These are phyloP conservation scores for Cirrhinus mrigala DNA, from an alignment of 2,797 vertebrate genomes.

Conservation along the genomic window DNA sequence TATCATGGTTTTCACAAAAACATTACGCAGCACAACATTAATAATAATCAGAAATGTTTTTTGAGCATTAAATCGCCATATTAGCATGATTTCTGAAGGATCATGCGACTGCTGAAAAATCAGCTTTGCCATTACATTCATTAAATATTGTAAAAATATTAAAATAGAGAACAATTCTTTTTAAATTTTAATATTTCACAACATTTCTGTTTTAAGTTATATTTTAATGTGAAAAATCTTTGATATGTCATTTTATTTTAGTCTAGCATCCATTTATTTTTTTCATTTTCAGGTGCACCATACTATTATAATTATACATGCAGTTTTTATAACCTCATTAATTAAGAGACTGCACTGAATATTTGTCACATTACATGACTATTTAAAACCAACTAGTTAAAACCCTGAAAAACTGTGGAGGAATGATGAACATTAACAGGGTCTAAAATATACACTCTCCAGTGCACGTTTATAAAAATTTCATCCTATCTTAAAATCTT, in stretches of 20 bases:
- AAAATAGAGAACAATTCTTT: no score
- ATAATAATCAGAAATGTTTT: not conserved
- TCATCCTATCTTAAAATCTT: not conserved
- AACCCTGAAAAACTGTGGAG: not conserved
- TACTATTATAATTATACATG: constrained; percentile 13
- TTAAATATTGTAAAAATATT: not conserved
- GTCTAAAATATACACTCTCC: not conserved
- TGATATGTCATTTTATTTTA: not conserved
- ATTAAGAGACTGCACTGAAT: not conserved
- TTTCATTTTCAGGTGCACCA: not conserved
- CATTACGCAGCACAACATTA: not conserved
- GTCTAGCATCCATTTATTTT: not conserved
- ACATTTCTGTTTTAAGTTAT: not conserved
- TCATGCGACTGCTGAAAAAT: not conserved
- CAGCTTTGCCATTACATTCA: not conserved
- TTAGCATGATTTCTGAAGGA: not conserved
- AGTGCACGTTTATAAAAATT: not conserved
- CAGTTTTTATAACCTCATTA: not conserved
- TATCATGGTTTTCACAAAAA: not conserved
- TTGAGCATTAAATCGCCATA: not conserved
- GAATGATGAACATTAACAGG: not conserved
- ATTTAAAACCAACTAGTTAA: not conserved
- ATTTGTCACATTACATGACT: not conserved
- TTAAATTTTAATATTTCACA: no score
- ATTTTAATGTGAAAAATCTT: not conserved